Evolutionary conservation across 2,888 invertebrate genomes (phyloP).

Genomic region (Caenorhabditis wallacei): DNA sequence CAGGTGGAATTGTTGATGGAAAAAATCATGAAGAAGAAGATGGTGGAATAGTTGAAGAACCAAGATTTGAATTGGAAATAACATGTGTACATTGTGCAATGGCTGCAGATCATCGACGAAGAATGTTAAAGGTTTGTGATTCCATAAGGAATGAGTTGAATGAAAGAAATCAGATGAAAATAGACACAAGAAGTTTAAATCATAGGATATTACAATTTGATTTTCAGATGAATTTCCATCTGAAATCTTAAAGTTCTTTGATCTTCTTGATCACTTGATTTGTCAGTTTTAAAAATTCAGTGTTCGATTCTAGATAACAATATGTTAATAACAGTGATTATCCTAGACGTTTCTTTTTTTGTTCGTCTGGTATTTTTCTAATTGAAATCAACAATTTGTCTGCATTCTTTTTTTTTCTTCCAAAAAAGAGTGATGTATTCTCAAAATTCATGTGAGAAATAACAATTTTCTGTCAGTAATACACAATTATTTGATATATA

Average conservation of each 20-base stretch:
- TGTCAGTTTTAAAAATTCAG: neutral
- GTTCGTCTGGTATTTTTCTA: no score
- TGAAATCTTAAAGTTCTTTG: no score
- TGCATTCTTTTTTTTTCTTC: neutral
- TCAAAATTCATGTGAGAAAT: no score
- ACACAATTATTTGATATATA: no score
- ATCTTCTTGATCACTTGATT: neutral
- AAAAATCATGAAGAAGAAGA: conserved; percentile 62
- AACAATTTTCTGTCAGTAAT: no score
- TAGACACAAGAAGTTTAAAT: neutral
- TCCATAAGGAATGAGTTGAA: neutral
- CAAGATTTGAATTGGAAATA: conserved; percentile 70
- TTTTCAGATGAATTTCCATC: no score
- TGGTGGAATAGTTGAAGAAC: conserved; percentile 68
- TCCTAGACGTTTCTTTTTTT: no score
- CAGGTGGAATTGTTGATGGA: conserved; percentile 46
- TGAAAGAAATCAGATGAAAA: neutral
- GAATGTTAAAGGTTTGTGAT: conserved; percentile 64
- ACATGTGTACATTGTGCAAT: conserved; percentile 74
- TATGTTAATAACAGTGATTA: no score
- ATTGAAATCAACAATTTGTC: no score
- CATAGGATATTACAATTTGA: no score
- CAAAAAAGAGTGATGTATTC: neutral
- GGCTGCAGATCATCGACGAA: conserved; percentile 69
- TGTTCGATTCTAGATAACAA: neutral